Percentiles rank a stretch among this genome's conserved stretches.
Evolutionary conservation across 2,113 vertebrate genomes (phyloP).

Genomic region (Scomber colias): DNA sequence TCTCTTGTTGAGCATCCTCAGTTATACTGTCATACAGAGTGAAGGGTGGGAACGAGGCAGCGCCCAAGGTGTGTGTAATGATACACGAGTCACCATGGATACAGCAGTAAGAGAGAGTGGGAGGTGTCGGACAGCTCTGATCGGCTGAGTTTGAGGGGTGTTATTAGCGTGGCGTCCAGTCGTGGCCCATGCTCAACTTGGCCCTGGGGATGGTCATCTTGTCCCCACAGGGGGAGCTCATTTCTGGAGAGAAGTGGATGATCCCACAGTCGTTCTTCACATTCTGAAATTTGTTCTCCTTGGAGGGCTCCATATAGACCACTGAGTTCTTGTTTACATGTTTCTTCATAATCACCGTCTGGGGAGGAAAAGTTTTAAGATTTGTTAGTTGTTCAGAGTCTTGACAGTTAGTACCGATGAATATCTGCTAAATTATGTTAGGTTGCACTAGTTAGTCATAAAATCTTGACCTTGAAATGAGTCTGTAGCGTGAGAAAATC

Average conservation of each 20-base stretch:
- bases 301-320: constrained; percentile 87
- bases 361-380: not conserved
- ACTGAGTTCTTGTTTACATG: constrained; percentile 86
- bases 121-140: constrained; percentile 61
- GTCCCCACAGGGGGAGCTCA: constrained; percentile 74
- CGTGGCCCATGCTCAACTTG: constrained; percentile 81
- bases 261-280: constrained; percentile 84
- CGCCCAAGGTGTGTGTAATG: constrained; percentile 43
- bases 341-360: constrained; percentile 88
- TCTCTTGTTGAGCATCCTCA: constrained; percentile 42
- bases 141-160: constrained; percentile 26
- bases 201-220: constrained; percentile 85
- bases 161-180: constrained; percentile 76
- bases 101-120: constrained; percentile 59
- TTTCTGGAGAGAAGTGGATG: constrained; percentile 81
- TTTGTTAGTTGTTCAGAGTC: not conserved
- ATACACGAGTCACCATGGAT: constrained; percentile 46
- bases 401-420: not conserved
- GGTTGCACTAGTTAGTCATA: not conserved
- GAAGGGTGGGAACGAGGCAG: constrained; percentile 35
- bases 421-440: not conserved
- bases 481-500: too few species aligned
- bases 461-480: too few species aligned
- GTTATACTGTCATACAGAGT: constrained; percentile 48
- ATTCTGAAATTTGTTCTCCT: constrained; percentile 86